Conservation (phyloP, 1,140 invertebrate genomes). For the Panulirus ornatus region DNA sequence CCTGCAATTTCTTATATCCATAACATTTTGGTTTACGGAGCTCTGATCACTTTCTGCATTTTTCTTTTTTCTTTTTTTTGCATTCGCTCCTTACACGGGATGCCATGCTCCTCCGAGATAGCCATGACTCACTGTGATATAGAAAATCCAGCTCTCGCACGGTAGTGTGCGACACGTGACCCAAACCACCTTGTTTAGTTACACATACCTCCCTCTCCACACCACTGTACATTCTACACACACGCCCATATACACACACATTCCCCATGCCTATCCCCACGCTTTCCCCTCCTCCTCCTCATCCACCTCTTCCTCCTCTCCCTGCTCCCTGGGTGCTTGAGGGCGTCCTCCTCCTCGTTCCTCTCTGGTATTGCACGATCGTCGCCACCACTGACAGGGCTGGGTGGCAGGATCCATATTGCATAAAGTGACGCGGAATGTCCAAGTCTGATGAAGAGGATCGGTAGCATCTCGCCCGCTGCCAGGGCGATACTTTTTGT, state of each 20-base stretch:
- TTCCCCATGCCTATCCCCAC: neutral
- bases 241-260: neutral
- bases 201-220: constrained; percentile 21
- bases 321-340: neutral
- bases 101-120: too few relatives aligned
- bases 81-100: too few relatives aligned
- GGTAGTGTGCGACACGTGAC: too few relatives aligned
- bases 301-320: neutral
- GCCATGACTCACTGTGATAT: too few relatives aligned
- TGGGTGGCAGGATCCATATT: neutral
- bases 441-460: neutral
- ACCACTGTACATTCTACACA: neutral
- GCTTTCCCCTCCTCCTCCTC: neutral
- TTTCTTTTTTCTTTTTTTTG: too few relatives aligned
- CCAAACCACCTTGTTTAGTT: too few relatives aligned
- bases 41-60: too few relatives aligned
- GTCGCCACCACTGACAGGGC: neutral
- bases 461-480: neutral
- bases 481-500: too few relatives aligned
- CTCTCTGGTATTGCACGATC: neutral
- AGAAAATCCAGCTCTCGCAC: too few relatives aligned
- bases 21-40: too few relatives aligned
- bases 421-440: neutral
- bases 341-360: neutral
- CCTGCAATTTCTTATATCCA: too few relatives aligned